phyloP scores from a whole-genome alignment of 2,113 vertebrate species.

The Amphiprion ocellaris region DNA sequence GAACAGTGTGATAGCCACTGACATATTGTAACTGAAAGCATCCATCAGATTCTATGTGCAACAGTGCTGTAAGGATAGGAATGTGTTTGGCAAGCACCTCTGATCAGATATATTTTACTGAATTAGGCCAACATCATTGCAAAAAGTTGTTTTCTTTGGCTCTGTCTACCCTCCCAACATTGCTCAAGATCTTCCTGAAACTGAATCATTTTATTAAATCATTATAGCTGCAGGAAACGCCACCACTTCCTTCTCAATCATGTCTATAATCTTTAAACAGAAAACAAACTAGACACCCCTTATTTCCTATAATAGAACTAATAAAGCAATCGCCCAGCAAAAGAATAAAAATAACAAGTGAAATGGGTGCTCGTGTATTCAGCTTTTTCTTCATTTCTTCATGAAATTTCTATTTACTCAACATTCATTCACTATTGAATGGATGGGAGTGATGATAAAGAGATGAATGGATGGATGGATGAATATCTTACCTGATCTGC shows the following conservation, averaged over 20 bases:
- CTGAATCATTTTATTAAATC: not conserved
- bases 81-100: not conserved
- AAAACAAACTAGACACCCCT: constrained; percentile 27
- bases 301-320: not conserved
- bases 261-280: constrained; percentile 21
- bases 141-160: not conserved
- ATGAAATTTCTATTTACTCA: not conserved
- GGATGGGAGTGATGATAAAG: not conserved
- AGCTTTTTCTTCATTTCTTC: not conserved
- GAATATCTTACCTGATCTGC: constrained; percentile 59
- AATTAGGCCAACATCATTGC: not conserved
- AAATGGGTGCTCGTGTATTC: not conserved
- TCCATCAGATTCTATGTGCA: not conserved
- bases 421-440: not conserved
- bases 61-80: not conserved
- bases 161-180: constrained; percentile 4
- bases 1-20: not conserved
- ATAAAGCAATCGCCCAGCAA: not conserved
- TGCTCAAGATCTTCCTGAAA: not conserved
- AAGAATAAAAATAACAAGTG: not conserved
- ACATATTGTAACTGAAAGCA: not conserved
- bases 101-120: not conserved
- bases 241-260: constrained; percentile 21
- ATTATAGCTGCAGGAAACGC: not conserved
- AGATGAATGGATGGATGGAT: not conserved